Conservation (phyloP, 30 jellyfish, hydroid and myxozoan genomes). For the Turritopsis dohrnii region DNA sequence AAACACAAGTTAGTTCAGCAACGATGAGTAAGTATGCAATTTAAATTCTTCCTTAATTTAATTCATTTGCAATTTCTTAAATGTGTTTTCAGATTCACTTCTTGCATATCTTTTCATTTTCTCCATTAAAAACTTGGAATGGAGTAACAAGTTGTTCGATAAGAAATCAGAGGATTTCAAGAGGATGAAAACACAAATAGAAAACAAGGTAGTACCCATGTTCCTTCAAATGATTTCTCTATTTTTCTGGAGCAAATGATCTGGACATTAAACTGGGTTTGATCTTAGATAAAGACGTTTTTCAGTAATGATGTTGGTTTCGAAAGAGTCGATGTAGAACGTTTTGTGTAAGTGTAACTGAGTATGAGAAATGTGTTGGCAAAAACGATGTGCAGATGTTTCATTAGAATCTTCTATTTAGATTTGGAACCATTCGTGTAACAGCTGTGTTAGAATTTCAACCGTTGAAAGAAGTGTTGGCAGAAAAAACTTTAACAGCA, state of each 20-base stretch:
- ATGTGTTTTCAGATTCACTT: constrained; percentile 19
- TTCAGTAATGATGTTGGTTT: not conserved
- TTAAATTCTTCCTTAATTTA: not conserved
- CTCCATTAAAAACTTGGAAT: constrained; percentile 7
- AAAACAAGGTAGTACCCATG: constrained; percentile 13
- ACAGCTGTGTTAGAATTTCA: constrained; percentile 32
- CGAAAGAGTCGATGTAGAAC: not conserved
- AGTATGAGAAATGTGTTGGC: too few species aligned
- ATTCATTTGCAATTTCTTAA: not conserved
- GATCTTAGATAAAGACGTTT: not conserved
- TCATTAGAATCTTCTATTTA: constrained; percentile 8
- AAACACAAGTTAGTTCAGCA: not conserved
- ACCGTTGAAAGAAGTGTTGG: constrained; percentile 38
- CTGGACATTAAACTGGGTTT: not conserved
- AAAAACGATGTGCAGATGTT: too few species aligned
- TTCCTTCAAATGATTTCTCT: not conserved
- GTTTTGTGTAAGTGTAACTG: not conserved
- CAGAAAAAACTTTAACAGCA: constrained; percentile 27
- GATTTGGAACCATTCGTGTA: constrained; percentile 61
- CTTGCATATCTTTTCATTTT: constrained; percentile 13
- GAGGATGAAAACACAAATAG: not conserved
- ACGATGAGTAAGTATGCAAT: constrained; percentile 2
- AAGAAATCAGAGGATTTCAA: constrained; percentile 16
- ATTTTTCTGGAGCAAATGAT: not conserved
- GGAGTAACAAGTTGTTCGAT: constrained; percentile 26